Conservation (phyloP, 2,888 invertebrate species). For the Unio pictorum region DNA sequence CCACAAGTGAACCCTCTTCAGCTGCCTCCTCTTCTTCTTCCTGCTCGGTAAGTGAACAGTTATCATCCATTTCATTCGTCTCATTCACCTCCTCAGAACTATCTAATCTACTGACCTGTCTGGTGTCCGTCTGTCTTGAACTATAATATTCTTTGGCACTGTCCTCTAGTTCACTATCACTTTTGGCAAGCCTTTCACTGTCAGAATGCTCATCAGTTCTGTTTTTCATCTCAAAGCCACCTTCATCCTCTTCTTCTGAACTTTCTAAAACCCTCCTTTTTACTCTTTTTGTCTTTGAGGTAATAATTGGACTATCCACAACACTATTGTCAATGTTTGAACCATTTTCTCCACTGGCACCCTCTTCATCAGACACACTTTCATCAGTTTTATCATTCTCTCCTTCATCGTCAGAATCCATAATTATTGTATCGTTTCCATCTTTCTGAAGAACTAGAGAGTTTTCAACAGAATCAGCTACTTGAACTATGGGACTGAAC, state of each 20-base stretch:
- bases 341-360: neutral
- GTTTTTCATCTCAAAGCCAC: neutral
- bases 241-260: constrained; percentile 48
- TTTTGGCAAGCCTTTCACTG: neutral
- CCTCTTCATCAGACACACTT: neutral
- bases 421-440: neutral
- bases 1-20: constrained; percentile 3
- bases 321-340: neutral
- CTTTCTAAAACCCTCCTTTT: constrained; percentile 34
- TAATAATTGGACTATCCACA: constrained; percentile 2
- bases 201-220: neutral
- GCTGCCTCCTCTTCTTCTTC: constrained; percentile 7
- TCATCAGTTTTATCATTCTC: neutral
- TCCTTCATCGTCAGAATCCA: neutral
- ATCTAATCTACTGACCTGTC: neutral
- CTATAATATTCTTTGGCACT: constrained; percentile 1
- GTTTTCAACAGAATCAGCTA: too few relatives aligned
- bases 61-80: constrained; percentile 2
- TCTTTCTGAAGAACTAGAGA: too few relatives aligned
- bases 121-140: neutral
- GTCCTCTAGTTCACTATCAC: constrained; percentile 2
- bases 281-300: constrained; percentile 3
- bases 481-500: too few relatives aligned
- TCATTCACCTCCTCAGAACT: constrained; percentile 1
- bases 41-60: constrained; percentile 4